Evolutionary conservation across 1,140 invertebrate species (phyloP).

Genomic region (Procambarus clarkii): DNA sequence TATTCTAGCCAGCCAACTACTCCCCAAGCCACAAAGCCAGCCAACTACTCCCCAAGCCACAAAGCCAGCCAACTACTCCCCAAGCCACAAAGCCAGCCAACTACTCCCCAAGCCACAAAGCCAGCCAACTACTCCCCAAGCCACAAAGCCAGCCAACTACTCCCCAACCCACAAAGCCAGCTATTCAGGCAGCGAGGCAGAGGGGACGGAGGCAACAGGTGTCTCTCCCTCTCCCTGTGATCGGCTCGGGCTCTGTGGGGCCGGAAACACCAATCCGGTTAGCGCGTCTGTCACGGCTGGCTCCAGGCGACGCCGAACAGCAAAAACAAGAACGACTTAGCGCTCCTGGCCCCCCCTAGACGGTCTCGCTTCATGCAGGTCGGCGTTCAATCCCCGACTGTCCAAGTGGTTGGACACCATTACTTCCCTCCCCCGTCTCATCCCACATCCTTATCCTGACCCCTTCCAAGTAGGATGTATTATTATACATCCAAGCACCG

Average conservation of each 20-base stretch:
- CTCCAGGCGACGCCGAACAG: background rate
- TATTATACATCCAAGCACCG: too few relatives aligned
- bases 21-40: background rate
- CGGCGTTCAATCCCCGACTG: too few relatives aligned
- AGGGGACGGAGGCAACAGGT: too few relatives aligned
- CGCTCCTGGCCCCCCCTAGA: background rate
- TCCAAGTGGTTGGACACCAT: too few relatives aligned
- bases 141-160: too few relatives aligned
- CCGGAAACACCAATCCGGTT: background rate
- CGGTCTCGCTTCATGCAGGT: too few relatives aligned
- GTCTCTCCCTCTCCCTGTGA: background rate
- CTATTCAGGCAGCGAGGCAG: background rate
- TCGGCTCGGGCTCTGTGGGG: background rate
- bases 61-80: background rate
- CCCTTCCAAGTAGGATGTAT: too few relatives aligned
- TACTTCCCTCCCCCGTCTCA: too few relatives aligned
- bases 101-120: background rate
- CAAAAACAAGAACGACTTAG: background rate
- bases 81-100: background rate
- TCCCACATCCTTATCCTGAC: too few relatives aligned
- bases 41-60: background rate
- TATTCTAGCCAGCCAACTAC: too few relatives aligned
- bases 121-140: too few relatives aligned
- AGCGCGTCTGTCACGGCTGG: background rate
- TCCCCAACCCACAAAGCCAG: background rate